Percentiles rank a stretch among this genome's conserved stretches.
These are phyloP conservation scores for Ochotona princeps DNA, from an alignment of 2,113 vertebrate species.

Conservation along the genomic window DNA sequence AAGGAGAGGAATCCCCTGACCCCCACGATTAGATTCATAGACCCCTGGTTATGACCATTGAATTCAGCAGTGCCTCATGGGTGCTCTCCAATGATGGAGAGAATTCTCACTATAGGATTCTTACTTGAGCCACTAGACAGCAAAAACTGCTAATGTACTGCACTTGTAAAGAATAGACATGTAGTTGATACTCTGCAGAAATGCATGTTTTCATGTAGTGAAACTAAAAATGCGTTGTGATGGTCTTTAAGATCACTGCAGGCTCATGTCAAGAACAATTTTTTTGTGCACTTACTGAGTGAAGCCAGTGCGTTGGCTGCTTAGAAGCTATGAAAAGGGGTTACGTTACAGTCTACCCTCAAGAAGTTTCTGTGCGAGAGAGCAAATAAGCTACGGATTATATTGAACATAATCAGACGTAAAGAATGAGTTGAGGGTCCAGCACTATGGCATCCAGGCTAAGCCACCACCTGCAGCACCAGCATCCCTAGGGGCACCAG, in stretches of 20 bases:
- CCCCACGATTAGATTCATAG: neutral
- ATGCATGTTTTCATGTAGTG: neutral
- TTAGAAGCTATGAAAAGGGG: neutral
- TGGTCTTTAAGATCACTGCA: neutral
- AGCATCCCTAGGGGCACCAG: too few species aligned
- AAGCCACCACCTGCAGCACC: too few species aligned
- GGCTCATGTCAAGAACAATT: neutral
- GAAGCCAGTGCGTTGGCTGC: neutral
- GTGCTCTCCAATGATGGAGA: neutral
- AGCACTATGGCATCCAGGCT: too few species aligned
- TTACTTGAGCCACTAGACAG: neutral
- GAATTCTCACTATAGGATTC: neutral
- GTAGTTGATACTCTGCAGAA: neutral
- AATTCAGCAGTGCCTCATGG: neutral
- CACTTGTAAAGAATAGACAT: neutral
- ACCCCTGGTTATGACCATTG: neutral
- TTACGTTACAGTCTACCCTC: neutral
- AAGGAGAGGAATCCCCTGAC: neutral
- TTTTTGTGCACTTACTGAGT: neutral
- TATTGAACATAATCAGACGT: neutral
- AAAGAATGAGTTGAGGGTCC: neutral
- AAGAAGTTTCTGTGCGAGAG: neutral
- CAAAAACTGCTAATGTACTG: neutral
- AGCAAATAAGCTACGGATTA: conserved; percentile 4
- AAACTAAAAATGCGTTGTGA: neutral